Evolutionary conservation across 1,140 invertebrate species (phyloP).

Genomic region (Metopolophium dirhodum): DNA sequence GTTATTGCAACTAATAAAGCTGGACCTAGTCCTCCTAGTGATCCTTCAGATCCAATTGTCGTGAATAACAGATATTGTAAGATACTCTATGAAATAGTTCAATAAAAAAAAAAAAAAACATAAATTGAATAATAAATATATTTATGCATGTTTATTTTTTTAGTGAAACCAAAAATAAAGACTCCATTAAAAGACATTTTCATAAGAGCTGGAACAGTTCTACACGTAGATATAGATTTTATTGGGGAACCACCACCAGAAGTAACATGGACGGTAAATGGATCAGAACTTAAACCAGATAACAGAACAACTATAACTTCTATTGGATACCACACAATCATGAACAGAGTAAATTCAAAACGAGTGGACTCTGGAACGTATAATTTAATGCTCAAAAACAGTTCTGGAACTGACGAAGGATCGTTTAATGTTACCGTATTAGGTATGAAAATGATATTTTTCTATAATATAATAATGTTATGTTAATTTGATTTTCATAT

Average conservation of each 20-base stretch:
- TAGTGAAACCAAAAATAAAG: constrained; percentile 90
- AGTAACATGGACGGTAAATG: constrained; percentile 82
- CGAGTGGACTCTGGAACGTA: constrained; percentile 85
- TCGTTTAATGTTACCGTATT: constrained; percentile 88
- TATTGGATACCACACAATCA: constrained; percentile 88
- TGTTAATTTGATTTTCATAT: background rate
- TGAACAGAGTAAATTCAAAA: constrained; percentile 88
- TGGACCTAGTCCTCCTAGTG: constrained; percentile 93
- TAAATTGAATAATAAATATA: constrained; percentile 7
- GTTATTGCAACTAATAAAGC: constrained; percentile 94
- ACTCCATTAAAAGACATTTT: constrained; percentile 86
- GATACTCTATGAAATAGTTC: constrained; percentile 60
- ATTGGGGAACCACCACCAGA: constrained; percentile 89
- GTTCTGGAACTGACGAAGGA: constrained; percentile 87
- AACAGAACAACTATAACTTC: constrained; percentile 81
- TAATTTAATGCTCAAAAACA: constrained; percentile 81
- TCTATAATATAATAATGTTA: background rate
- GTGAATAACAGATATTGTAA: constrained; percentile 83
- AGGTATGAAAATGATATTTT: constrained; percentile 63
- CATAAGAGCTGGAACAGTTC: constrained; percentile 89
- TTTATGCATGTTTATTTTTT: constrained; percentile 58
- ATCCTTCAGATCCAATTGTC: constrained; percentile 87
- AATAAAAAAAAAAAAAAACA: no score
- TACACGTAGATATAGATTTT: constrained; percentile 91
- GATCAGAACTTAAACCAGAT: constrained; percentile 75